Conservation (phyloP, 35 echinoderm and acorn worm species). For the Holothuria glaberrima region DNA sequence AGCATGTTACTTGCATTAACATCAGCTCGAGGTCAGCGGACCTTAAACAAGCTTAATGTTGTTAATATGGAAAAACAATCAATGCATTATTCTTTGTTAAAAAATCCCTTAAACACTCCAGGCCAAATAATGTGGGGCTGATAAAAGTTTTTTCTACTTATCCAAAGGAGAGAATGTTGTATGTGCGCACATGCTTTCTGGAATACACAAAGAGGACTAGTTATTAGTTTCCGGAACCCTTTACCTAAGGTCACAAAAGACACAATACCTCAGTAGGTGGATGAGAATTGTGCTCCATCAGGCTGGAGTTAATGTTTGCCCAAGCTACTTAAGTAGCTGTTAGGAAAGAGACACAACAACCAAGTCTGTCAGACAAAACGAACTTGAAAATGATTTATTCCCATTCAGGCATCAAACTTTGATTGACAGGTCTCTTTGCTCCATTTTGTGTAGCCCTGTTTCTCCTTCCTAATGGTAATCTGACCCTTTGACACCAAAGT, state of each 20-base stretch:
- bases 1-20: conserved; percentile 22
- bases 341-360: no score
- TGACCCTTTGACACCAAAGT: no score
- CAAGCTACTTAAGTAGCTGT: no score
- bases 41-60: conserved; percentile 25
- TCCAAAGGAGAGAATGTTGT: conserved; percentile 11
- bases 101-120: conserved; percentile 9
- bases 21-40: conserved; percentile 35
- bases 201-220: conserved; percentile 21
- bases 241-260: not conserved
- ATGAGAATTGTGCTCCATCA: not conserved
- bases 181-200: not conserved
- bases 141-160: not conserved
- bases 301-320: conserved; percentile 30
- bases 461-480: no score
- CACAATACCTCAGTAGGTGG: conserved; percentile 59
- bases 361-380: no score
- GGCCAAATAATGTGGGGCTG: not conserved
- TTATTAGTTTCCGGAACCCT: conserved; percentile 39
- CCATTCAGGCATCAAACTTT: no score
- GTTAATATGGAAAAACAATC: no score
- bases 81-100: not conserved
- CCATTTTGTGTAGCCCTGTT: no score
- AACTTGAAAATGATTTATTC: no score
- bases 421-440: no score